phyloP scores from a whole-genome alignment of 2,888 invertebrate genomes.

The Brachyptera putata region DNA sequence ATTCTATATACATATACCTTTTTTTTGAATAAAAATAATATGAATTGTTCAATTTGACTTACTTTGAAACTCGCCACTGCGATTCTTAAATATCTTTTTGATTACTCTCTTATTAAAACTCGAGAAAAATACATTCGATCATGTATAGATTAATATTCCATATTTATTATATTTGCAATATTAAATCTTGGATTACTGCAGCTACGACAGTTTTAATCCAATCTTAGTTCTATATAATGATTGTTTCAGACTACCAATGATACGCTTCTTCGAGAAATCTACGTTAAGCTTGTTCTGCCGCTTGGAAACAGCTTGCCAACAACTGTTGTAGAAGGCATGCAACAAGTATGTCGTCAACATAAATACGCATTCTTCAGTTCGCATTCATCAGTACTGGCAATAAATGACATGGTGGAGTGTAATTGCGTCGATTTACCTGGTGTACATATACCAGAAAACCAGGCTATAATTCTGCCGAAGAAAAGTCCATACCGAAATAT shows the following conservation, averaged over 20 bases:
- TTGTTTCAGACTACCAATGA: not conserved
- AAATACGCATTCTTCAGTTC: slow-evolving; percentile 17
- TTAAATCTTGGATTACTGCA: too few relatives aligned
- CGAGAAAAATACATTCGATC: too few relatives aligned
- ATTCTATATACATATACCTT: too few relatives aligned
- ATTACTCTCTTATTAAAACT: too few relatives aligned
- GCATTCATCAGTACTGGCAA: not conserved
- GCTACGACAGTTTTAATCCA: too few relatives aligned
- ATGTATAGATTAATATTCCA: too few relatives aligned
- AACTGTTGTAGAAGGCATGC: not conserved
- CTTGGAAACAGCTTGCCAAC: slow-evolving; percentile 7
- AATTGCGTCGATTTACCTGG: not conserved
- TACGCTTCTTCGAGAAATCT: not conserved
- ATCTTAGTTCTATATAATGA: too few relatives aligned
- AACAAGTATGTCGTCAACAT: not conserved
- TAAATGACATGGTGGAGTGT: not conserved
- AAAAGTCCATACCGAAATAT: not conserved
- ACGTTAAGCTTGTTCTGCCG: slow-evolving; percentile 1
- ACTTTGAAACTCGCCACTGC: too few relatives aligned
- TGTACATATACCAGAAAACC: not conserved
- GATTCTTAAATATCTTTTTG: too few relatives aligned
- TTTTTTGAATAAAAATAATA: too few relatives aligned
- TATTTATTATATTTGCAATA: too few relatives aligned
- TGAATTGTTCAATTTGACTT: too few relatives aligned
- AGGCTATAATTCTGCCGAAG: slow-evolving; percentile 15